Percentiles rank a stretch among this genome's conserved stretches.
Conservation (phyloP, 2,797 vertebrate species). For the Cyprinella venusta region DNA sequence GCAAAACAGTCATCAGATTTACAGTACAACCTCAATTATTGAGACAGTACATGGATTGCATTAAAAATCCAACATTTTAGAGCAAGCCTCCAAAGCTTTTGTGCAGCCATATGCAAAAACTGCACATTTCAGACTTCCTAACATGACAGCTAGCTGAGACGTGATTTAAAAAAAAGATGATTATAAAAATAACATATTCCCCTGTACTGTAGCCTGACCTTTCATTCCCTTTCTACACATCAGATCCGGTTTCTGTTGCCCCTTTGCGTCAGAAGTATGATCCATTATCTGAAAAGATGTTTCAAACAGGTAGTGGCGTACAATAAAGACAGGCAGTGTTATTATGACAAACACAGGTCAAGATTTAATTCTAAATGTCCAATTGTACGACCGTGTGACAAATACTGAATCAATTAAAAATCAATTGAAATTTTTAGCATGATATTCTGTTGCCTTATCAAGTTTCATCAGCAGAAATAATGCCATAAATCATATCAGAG, state of each 20-base stretch:
- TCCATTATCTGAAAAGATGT: not conserved
- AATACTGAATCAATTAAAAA: slow-evolving; percentile 71
- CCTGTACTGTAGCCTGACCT: not conserved
- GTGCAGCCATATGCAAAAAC: slow-evolving; percentile 1
- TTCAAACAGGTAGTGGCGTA: not conserved
- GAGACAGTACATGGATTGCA: slow-evolving; percentile 13
- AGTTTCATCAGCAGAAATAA: slow-evolving; percentile 52
- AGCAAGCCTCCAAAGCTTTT: slow-evolving; percentile 12
- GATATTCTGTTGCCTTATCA: slow-evolving; percentile 63
- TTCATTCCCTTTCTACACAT: not conserved
- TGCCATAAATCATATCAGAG: slow-evolving; percentile 61
- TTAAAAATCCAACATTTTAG: not conserved
- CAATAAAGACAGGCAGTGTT: slow-evolving; percentile 27
- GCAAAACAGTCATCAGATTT: slow-evolving; percentile 33
- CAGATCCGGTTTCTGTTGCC: not conserved
- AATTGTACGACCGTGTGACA: not conserved
- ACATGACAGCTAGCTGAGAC: not conserved
- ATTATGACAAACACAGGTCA: not conserved
- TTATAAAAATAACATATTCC: not conserved
- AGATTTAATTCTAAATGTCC: not conserved
- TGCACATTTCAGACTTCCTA: not conserved
- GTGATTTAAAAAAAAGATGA: not conserved
- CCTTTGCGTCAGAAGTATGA: not conserved
- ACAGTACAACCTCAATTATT: slow-evolving; percentile 27
- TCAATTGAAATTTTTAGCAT: slow-evolving; percentile 78